Evolutionary conservation across 2,113 vertebrate genomes (phyloP), one percentile per base, ranked within the genome.

Genomic region (pig (Sus scrofa)): DNA sequence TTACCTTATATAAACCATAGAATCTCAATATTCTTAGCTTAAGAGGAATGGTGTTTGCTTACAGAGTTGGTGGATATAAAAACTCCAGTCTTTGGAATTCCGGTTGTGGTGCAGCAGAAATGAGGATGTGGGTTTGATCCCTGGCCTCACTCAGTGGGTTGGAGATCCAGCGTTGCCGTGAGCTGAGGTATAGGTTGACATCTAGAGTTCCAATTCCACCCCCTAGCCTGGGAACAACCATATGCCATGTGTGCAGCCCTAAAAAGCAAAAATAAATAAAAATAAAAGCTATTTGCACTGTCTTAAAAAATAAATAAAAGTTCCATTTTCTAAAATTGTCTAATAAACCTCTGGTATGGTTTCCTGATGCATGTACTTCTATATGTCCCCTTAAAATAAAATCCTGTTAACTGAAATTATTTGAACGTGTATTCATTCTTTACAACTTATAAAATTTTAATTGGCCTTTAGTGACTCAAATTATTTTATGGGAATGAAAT

Each of bases 381-480:
- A 52, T 7, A 32, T 20, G 60, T 60, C n/a, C 14, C 18, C n/a
- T 92, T 91, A 71, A 90, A n/a, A 88, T 88, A 89, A 96, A 89
- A 26, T 5, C 18, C 14, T 19, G 37, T 32, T 70, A 85, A 92
- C 19, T 81, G 24, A 96, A 50, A 22, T 73, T 75, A 82, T 20
- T 20, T 78, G 27, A 71, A 84, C 9, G 34, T 65, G 34, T 7
- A 87, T 39, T 70, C 10, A 68, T 71, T 81, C 20, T 88, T 89
- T 92, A 87, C 20, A 68, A 89, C 26, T 60, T 74, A 7, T 83
- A 90, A 87, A 91, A 58, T 1, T 92, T 94, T 86, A 94, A 67
- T 74, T 78, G 32, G 78, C 15, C 8, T 77, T 37, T 32, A 71
- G 37, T 32, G 44, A 89, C 60, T 89, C 56, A 83, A 83, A 94